Conservation (phyloP, 2,797 vertebrate species). For the Enteromius argenteus region DNA sequence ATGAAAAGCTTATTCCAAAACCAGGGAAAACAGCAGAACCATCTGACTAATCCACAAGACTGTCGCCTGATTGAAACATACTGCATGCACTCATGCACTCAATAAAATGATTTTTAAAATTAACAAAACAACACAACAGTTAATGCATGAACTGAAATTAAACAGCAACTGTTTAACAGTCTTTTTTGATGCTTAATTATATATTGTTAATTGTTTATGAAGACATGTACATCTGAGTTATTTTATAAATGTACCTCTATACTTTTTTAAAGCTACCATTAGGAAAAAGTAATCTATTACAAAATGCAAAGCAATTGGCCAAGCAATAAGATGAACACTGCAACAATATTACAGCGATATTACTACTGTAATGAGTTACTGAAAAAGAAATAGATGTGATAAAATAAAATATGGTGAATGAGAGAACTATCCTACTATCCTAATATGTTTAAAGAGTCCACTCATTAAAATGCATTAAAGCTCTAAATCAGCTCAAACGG, state of each 20-base stretch:
- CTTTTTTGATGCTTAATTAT: background rate
- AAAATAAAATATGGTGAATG: background rate
- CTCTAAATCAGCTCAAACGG: background rate
- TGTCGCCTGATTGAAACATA: background rate
- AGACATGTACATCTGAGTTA: background rate
- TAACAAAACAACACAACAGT: background rate
- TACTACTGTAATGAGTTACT: background rate
- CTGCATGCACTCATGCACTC: background rate
- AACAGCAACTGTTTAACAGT: background rate
- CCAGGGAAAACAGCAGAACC: background rate
- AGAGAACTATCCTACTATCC: background rate
- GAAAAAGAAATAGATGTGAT: background rate
- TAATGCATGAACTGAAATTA: background rate
- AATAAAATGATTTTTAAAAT: background rate
- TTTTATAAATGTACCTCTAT: background rate
- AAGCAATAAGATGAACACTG: background rate
- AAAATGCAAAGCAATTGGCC: background rate
- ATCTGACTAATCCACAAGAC: constrained; percentile 44
- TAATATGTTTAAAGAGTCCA: background rate
- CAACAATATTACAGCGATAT: background rate
- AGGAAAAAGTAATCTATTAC: background rate
- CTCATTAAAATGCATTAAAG: constrained; percentile 1
- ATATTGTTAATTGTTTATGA: background rate
- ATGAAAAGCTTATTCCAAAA: constrained; percentile 34
- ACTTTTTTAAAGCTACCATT: background rate